Evolutionary conservation across 2,888 invertebrate genomes (phyloP), one percentile per base, ranked within the genome.

Genomic region (Drosophila hamatofila): DNA sequence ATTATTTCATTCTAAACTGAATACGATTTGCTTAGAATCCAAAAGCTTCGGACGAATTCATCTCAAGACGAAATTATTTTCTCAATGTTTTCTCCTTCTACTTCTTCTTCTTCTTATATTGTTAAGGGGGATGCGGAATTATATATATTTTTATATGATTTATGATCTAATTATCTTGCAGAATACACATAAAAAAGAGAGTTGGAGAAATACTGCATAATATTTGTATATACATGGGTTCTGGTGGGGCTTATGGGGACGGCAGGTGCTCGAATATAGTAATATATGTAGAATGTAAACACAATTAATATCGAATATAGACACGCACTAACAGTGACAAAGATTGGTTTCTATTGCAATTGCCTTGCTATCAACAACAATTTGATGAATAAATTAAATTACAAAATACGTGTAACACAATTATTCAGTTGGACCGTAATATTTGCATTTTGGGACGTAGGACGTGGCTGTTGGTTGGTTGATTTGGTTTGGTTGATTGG

Each of bases 391-490:
- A 68, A 68, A 68, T 60, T 27, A 75, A 42, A 56, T 67, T 63
- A 78, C 58, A 54, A 59, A 69, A 70, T 52, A 77, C 75, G 71
- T 64, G 21, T 61, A 64, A 46, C 61, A 70, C 63, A 72, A 59
- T 62, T 57, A 52, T 57, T 73, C 54, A 42, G 18, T 56, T 61
- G 25, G 35, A 25, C 72, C 8, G 49, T 65, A 57, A 58, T 23
- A 49, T 49, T 78, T 66, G 61, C 42, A 63, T 49, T 68, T 61
- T 49, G 60, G 39, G 48, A 18, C 57, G 54, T 18, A 48, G 72
- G 68, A n/a, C 73, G 48, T 71, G 75, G 62, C 56, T 35, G 16
- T 52, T 35, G 52, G 52, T 35, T 35, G 52, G 11, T 35, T 49
- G 27, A n/a, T 52, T 27, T 30, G 42, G 55, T 42, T 41, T 41